Evolutionary conservation across 2,888 invertebrate genomes (phyloP).

Genomic region (Fissipunctia ypsillon): DNA sequence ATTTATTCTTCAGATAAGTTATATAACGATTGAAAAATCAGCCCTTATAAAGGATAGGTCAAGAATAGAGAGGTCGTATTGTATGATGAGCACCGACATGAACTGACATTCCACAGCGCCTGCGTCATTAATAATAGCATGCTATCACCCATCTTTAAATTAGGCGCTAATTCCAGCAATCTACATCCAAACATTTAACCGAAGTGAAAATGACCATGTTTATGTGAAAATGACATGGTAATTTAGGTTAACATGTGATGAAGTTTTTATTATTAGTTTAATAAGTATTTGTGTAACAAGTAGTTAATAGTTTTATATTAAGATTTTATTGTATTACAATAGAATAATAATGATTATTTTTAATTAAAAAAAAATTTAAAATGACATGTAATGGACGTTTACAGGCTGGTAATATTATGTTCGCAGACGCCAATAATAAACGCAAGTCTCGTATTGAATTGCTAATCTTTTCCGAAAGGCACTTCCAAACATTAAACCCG

Average conservation of each 20-base stretch:
- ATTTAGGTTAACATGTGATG: too few relatives aligned
- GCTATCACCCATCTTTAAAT: background rate
- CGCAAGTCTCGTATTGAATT: conserved; percentile 1
- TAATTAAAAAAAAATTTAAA: too few relatives aligned
- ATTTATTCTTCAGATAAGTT: too few relatives aligned
- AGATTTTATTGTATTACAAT: too few relatives aligned
- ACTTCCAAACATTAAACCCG: background rate
- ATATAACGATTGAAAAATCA: too few relatives aligned
- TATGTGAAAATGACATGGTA: too few relatives aligned
- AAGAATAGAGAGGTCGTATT: background rate
- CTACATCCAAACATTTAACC: too few relatives aligned
- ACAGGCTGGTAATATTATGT: background rate
- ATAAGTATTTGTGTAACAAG: too few relatives aligned
- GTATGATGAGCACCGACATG: background rate
- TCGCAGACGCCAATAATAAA: background rate
- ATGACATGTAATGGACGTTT: background rate
- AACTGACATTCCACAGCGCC: conserved; percentile 22
- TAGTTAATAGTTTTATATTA: too few relatives aligned
- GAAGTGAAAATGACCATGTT: background rate
- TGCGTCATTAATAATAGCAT: conserved; percentile 13
- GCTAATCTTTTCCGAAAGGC: conserved; percentile 19
- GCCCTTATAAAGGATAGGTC: too few relatives aligned
- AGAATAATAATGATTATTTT: too few relatives aligned
- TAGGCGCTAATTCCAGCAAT: background rate
- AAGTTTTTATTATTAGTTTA: too few relatives aligned